Evolutionary conservation across 2,888 invertebrate genomes (phyloP), one percentile per base, ranked within the genome.

Genomic region (Heliconius ethilla): DNA sequence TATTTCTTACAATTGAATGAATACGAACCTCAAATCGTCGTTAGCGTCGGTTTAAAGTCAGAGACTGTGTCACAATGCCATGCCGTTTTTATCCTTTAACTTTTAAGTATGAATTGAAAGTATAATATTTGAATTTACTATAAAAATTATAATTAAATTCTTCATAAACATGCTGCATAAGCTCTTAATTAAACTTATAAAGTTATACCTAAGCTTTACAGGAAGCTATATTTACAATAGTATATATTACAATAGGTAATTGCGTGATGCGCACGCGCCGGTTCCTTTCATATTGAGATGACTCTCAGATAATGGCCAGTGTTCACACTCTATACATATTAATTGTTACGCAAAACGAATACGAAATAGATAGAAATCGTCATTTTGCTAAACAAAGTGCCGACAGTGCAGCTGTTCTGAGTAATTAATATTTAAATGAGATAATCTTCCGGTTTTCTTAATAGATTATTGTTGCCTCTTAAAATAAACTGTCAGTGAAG

Each of bases 221-320:
- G 72, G 33, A 72, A 70, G 70, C 70, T 70, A 13, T 33, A 15
- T 33, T 33, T 59, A 33, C n/a, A 72, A 59, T 15, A 37, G n/a
- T n/a, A 33, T 37, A 37, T 15, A 59, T 72, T 67, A 72, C 27
- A n/a, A 22, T 33, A 55, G 3, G 25, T 51, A 18, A 40, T 59
- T 29, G 27, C 59, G n/a, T 45, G 66, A 27, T 65, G 72, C 66
- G 66, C 72, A 67, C 40, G 67, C 67, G 73, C 59, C 76, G 73
- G 73, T 62, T 11, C 55, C 77, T 74, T 69, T 77, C 62, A 77
- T 69, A 74, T 77, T 67, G 45, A 77, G 73, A 77, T 77, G 37
- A n/a, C 62, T 37, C n/a, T 55, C 51, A 66, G 76, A 76, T 72
- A 72, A 70, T 70, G 63, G 65, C 55, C 22, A 11, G 55, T 73